phyloP scores from a whole-genome alignment of 2,888 invertebrate genomes.

The Lissocephala sabroskyi region DNA sequence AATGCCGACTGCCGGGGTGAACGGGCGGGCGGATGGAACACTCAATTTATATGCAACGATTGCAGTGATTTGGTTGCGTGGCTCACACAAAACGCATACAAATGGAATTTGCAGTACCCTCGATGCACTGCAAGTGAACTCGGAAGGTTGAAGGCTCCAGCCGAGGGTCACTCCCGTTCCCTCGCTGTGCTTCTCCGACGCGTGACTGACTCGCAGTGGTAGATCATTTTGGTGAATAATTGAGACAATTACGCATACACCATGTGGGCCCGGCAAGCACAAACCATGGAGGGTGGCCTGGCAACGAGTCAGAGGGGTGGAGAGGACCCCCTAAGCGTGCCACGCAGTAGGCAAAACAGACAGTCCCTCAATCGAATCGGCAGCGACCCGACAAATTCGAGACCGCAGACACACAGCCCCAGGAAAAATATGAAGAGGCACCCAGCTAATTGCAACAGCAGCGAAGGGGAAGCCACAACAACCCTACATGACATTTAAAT shows the following conservation, averaged over 20 bases:
- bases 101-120: conserved; percentile 53
- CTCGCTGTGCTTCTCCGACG: too few species aligned
- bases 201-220: conserved; percentile 29
- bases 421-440: too few species aligned
- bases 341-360: too few species aligned
- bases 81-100: conserved; percentile 58
- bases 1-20: neutral
- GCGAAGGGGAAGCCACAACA: too few species aligned
- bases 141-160: neutral
- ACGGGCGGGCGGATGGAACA: conserved; percentile 4
- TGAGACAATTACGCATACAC: conserved; percentile 62
- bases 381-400: too few species aligned
- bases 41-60: conserved; percentile 58
- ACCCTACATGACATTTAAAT: too few species aligned
- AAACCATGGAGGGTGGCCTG: neutral
- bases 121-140: conserved; percentile 35
- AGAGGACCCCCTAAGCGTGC: conserved; percentile 24
- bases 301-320: neutral
- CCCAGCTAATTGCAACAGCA: too few species aligned
- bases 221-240: conserved; percentile 63
- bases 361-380: too few species aligned
- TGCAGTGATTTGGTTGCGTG: conserved; percentile 44
- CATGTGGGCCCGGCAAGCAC: conserved; percentile 25
- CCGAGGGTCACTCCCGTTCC: too few species aligned
- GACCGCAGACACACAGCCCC: too few species aligned